Conservation (phyloP, 2,113 vertebrate genomes). For the Cephalopterus ornatus region DNA sequence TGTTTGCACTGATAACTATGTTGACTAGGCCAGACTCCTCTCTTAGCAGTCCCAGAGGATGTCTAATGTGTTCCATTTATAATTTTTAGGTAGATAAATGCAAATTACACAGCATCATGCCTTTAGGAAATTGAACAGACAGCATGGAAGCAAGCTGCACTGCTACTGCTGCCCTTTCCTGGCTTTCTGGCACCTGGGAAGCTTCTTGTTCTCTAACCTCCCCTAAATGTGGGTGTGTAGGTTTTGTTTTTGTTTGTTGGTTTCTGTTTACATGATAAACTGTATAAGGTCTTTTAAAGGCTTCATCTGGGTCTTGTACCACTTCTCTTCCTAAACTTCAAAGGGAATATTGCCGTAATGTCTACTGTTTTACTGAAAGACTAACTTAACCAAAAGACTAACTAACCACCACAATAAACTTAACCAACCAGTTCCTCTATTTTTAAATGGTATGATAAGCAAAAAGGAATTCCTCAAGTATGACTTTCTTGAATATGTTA, state of each 20-base stretch:
- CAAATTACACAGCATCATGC: not conserved
- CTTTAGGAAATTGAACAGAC: not conserved
- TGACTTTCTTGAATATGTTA: not conserved
- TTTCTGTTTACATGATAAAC: not conserved
- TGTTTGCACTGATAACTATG: not conserved
- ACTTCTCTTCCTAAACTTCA: not conserved
- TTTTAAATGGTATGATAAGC: not conserved
- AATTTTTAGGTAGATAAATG: not conserved
- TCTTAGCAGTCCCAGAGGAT: not conserved
- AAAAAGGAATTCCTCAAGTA: not conserved
- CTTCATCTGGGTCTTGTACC: not conserved
- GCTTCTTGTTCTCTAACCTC: not conserved
- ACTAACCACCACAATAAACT: not conserved
- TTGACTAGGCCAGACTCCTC: not conserved
- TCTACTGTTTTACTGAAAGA: not conserved
- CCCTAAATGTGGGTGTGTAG: fast-evolving
- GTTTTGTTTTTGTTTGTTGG: not conserved
- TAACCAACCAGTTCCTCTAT: not conserved
- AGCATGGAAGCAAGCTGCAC: not conserved
- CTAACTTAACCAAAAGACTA: not conserved
- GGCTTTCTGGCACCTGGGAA: not conserved
- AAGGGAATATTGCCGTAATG: not conserved
- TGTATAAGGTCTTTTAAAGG: not conserved
- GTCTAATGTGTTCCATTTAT: not conserved
- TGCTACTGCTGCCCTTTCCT: not conserved